Evolutionary conservation across 1,140 invertebrate genomes (phyloP).

Genomic region (Saxidomus purpurata): DNA sequence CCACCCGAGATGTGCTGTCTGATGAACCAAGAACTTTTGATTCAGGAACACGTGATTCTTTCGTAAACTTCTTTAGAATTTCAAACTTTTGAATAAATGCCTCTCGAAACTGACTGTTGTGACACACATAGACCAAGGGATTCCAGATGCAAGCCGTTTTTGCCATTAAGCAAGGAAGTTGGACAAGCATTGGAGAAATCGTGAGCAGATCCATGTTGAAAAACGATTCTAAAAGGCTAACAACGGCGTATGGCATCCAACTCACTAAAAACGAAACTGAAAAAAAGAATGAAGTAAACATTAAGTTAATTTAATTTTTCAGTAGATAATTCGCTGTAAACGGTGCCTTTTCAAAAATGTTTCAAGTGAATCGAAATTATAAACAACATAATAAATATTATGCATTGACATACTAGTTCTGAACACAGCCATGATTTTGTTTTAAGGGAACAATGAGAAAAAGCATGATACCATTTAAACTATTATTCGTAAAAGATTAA

Average conservation of each 20-base stretch:
- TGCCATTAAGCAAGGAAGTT: conserved; percentile 35
- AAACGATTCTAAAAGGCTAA: conserved; percentile 4
- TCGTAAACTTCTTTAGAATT: background rate
- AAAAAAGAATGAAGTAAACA: too few species aligned
- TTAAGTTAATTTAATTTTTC: too few species aligned
- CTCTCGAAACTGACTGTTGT: conserved; percentile 24
- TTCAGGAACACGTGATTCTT: background rate
- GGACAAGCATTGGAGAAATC: conserved; percentile 4
- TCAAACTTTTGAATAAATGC: conserved; percentile 26
- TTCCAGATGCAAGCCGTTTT: conserved; percentile 49
- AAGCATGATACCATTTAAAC: too few species aligned
- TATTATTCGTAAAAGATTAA: too few species aligned
- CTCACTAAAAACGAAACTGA: conserved; percentile 41
- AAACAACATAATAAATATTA: too few species aligned
- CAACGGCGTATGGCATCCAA: conserved; percentile 43
- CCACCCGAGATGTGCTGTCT: background rate
- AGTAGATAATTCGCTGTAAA: too few species aligned
- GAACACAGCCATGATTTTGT: too few species aligned
- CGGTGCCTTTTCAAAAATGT: too few species aligned
- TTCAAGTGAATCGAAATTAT: too few species aligned
- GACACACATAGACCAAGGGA: conserved; percentile 37
- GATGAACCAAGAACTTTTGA: background rate
- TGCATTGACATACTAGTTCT: too few species aligned
- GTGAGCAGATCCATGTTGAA: background rate
- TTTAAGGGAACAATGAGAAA: too few species aligned